Evolutionary conservation across 2,113 vertebrate genomes (phyloP).

Genomic region (Eudyptes chrysolophus): DNA sequence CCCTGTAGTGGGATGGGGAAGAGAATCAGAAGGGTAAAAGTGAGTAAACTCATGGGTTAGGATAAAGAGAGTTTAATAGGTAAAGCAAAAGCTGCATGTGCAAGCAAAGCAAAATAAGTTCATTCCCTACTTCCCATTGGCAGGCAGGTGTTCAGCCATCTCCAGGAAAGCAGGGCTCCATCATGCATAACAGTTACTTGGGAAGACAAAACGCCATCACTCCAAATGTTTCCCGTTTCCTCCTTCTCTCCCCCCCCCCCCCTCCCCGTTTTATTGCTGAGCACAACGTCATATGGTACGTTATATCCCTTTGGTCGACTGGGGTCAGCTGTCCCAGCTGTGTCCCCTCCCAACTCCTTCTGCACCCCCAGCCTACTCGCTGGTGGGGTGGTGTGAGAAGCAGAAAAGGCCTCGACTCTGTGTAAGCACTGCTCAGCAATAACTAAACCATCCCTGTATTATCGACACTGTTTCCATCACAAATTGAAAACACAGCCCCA

Average conservation of each 20-base stretch:
- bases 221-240: background rate
- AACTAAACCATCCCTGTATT: background rate
- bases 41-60: background rate
- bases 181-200: fast-evolving
- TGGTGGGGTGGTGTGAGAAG: background rate
- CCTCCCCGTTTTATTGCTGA: background rate
- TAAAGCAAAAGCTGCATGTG: background rate
- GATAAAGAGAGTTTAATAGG: background rate
- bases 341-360: background rate
- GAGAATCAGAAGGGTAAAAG: background rate
- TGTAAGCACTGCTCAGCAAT: fast-evolving
- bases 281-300: no score
- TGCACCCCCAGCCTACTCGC: fast-evolving
- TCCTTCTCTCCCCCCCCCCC: no score
- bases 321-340: background rate
- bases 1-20: background rate
- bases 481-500: background rate
- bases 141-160: background rate
- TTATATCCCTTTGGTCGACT: background rate
- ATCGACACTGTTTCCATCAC: background rate
- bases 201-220: background rate
- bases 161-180: background rate
- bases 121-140: fast-evolving
- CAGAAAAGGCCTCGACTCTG: background rate
- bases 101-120: background rate